Conservation (phyloP, 2,113 vertebrate genomes). For the Oreochromis niloticus region DNA sequence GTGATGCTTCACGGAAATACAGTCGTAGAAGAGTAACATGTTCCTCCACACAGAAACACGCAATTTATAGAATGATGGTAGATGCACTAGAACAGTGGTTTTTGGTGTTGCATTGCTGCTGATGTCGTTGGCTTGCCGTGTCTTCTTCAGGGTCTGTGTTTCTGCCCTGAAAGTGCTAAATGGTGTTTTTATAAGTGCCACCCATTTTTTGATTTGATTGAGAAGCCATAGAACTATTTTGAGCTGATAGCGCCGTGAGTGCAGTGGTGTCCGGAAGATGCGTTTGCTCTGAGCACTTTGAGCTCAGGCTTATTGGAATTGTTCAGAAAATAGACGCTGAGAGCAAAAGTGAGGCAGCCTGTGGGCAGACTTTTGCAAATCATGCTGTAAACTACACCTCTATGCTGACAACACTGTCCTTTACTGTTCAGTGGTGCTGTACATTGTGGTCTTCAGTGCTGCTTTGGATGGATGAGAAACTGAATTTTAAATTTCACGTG, state of each 20-base stretch:
- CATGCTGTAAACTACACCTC: neutral
- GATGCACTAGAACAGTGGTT: neutral
- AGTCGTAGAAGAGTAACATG: neutral
- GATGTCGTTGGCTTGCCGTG: neutral
- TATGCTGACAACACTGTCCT: neutral
- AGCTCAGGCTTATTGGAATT: neutral
- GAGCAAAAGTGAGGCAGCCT: neutral
- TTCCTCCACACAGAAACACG: neutral
- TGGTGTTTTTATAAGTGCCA: neutral
- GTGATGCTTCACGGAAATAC: neutral
- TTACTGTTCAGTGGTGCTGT: neutral
- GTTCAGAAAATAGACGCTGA: neutral
- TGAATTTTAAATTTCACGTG: neutral
- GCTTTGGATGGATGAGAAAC: neutral
- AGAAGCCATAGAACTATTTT: neutral
- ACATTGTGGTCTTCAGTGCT: neutral
- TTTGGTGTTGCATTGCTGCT: neutral
- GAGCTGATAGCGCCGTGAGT: neutral
- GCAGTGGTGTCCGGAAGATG: neutral
- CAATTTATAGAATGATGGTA: neutral
- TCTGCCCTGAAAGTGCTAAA: neutral
- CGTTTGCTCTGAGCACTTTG: neutral
- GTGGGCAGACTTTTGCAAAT: neutral
- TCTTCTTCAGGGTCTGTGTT: neutral
- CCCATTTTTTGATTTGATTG: neutral